phyloP scores from a whole-genome alignment of 2,113 vertebrate genomes.

The Tylochromis polylepis region DNA sequence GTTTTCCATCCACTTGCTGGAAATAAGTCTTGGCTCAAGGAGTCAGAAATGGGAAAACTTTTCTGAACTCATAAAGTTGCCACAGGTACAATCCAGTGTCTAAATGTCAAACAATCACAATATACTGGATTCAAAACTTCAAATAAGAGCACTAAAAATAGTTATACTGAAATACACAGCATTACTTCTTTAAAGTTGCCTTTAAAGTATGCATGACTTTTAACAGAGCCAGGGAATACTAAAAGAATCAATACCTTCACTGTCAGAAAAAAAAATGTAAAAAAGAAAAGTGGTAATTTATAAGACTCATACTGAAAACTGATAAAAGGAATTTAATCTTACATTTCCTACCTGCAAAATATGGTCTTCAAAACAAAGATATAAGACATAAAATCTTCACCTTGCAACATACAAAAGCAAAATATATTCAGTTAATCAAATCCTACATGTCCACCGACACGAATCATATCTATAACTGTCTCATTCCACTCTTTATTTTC shows the following conservation, averaged over 20 bases:
- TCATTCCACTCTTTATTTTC: conserved; percentile 63
- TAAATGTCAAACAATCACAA: background rate
- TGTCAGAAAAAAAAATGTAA: accelerated
- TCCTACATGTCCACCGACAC: background rate
- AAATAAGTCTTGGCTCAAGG: background rate
- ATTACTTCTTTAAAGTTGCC: background rate
- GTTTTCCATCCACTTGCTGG: background rate
- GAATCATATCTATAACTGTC: background rate
- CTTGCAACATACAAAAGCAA: background rate
- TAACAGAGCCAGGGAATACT: background rate
- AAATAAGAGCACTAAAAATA: accelerated
- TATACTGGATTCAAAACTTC: background rate
- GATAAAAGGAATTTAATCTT: background rate
- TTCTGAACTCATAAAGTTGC: background rate
- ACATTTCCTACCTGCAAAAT: background rate
- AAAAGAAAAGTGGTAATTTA: background rate
- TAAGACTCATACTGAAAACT: background rate
- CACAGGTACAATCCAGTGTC: background rate
- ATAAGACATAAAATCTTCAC: background rate
- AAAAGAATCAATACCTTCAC: background rate
- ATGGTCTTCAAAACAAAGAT: background rate
- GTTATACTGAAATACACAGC: background rate
- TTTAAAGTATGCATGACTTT: background rate
- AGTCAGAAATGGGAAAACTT: background rate
- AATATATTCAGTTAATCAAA: background rate